phyloP scores from a whole-genome alignment of 2,888 invertebrate genomes.

The Andrena marginata region DNA sequence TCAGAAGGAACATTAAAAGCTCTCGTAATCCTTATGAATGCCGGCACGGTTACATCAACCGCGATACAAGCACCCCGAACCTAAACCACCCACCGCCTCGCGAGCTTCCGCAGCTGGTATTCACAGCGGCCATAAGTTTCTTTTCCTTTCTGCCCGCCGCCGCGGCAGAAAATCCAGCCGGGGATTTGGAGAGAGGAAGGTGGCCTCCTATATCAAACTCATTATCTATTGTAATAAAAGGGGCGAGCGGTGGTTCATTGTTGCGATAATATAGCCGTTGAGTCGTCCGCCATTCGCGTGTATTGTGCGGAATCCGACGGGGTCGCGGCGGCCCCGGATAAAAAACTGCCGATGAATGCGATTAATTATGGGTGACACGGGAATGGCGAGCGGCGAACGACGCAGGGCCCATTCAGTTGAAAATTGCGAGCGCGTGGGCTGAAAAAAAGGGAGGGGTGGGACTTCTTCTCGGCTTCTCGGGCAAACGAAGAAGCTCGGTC shows the following conservation, averaged over 20 bases:
- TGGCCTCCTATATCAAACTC: conserved; percentile 64
- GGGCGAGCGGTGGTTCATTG: conserved; percentile 55
- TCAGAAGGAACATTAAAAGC: conserved; percentile 48
- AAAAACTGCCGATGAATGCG: conserved; percentile 49
- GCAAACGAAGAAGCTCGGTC: neutral
- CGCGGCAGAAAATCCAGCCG: conserved; percentile 55
- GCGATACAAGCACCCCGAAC: conserved; percentile 40
- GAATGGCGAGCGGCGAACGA: conserved; percentile 26
- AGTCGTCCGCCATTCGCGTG: conserved; percentile 44
- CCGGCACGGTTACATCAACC: conserved; percentile 43
- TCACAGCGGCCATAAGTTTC: conserved; percentile 61
- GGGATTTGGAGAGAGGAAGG: conserved; percentile 53
- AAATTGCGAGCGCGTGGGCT: conserved; percentile 46
- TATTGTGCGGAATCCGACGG: conserved; percentile 60
- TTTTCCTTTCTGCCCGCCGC: conserved; percentile 47
- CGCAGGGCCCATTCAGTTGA: conserved; percentile 47
- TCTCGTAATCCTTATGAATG: conserved; percentile 61
- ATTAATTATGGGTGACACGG: conserved; percentile 54
- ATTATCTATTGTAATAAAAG: conserved; percentile 66
- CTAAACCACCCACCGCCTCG: neutral
- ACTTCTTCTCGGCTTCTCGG: conserved; percentile 7
- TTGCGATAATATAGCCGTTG: conserved; percentile 59
- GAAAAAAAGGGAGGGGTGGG: neutral
- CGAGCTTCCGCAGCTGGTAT: conserved; percentile 43
- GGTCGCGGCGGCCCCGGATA: conserved; percentile 48